A percentile compares a stretch with the other conserved stretches of the same genome.
phyloP scores from a whole-genome alignment of 2,888 invertebrate genomes.

The Rotaria socialis region DNA sequence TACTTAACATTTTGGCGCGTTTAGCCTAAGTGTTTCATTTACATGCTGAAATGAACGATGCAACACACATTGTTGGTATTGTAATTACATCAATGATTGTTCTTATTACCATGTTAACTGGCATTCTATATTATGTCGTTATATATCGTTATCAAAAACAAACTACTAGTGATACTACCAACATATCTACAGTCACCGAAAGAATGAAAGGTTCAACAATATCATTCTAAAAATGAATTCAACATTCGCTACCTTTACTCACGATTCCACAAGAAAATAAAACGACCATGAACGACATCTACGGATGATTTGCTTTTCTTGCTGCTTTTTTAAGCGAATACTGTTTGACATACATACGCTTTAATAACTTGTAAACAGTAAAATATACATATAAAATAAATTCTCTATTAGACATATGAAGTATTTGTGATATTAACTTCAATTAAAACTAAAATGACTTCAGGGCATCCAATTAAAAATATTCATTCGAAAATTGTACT shows the following conservation, averaged over 20 bases:
- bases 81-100: neutral
- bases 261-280: neutral
- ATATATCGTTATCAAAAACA: neutral
- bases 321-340: neutral
- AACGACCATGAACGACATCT: neutral
- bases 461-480: neutral
- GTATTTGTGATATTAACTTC: neutral
- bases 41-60: neutral
- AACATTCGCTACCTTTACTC: neutral
- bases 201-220: neutral
- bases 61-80: neutral
- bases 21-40: neutral
- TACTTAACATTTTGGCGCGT: neutral
- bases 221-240: neutral
- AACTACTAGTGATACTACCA: neutral
- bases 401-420: neutral
- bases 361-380: neutral
- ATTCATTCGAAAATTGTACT: neutral
- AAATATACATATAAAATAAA: neutral
- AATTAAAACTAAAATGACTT: neutral
- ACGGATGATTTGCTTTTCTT: neutral
- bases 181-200: neutral
- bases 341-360: neutral
- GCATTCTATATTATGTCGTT: neutral
- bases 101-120: neutral